These are phyloP conservation scores for Mimachlamys varia DNA, from an alignment of 2,888 invertebrate species.

Conservation along the genomic window DNA sequence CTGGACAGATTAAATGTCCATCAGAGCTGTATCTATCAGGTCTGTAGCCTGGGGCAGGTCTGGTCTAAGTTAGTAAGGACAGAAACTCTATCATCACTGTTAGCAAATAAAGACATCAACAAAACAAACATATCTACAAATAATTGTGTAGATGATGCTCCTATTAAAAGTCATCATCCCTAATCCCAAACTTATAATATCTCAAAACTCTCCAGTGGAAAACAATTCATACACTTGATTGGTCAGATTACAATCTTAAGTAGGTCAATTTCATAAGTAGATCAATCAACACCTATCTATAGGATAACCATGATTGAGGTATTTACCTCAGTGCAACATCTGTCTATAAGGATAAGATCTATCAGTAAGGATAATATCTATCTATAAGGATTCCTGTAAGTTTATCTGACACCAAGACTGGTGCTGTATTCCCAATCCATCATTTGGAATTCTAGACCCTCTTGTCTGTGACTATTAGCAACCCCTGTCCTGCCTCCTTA, in stretches of 20 bases:
- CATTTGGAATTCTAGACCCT: not conserved
- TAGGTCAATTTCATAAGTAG: not conserved
- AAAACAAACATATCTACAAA: not conserved
- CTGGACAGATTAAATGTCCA: conserved; percentile 11
- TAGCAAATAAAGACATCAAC: not conserved
- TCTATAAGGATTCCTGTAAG: not conserved
- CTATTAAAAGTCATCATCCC: not conserved
- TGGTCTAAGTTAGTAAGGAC: not conserved
- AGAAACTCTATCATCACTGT: not conserved
- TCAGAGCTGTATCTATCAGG: not conserved
- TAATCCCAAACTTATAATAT: not conserved
- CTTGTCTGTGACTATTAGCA: not conserved
- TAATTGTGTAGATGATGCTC: too few relatives aligned
- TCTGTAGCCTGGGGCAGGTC: not conserved
- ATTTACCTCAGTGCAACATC: not conserved
- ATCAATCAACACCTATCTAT: not conserved
- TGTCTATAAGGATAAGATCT: not conserved
- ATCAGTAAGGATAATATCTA: not conserved
- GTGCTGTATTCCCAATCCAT: not conserved
- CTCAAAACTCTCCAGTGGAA: not conserved
- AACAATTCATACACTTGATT: not conserved
- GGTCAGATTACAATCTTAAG: not conserved
- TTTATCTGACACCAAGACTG: not conserved
- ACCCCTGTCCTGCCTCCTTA: too few relatives aligned
- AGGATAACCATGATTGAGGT: not conserved